A percentile compares a stretch with the other conserved stretches of the same genome.
Conservation (phyloP, 2,888 invertebrate genomes). For the Drosophila cognata region DNA sequence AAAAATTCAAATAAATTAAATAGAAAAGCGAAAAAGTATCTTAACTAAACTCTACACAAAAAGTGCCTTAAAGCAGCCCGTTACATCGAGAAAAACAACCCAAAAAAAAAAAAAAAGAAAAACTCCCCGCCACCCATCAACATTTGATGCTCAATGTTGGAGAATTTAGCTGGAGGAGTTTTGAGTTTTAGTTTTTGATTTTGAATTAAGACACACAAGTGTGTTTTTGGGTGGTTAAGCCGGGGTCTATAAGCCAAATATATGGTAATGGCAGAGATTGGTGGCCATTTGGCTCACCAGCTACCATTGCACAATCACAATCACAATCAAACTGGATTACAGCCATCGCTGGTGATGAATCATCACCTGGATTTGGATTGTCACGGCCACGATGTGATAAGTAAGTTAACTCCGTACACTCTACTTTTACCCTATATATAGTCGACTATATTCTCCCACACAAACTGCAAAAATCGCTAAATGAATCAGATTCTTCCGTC, state of each 20-base stretch:
- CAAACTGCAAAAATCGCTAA: neutral
- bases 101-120: constrained; percentile 10
- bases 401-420: constrained; percentile 67
- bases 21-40: constrained; percentile 29
- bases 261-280: constrained; percentile 89
- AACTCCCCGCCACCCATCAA: constrained; percentile 12
- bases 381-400: constrained; percentile 85
- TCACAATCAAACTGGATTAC: constrained; percentile 87
- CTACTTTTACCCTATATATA: neutral
- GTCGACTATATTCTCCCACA: neutral
- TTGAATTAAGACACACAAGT: constrained; percentile 37
- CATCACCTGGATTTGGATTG: constrained; percentile 86
- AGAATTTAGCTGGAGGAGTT: constrained; percentile 28
- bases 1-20: neutral
- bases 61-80: constrained; percentile 64
- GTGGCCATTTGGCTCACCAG: constrained; percentile 89
- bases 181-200: constrained; percentile 47
- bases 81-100: neutral
- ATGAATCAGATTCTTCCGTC: neutral
- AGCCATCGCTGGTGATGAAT: constrained; percentile 88
- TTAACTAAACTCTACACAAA: constrained; percentile 55
- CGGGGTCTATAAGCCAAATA: constrained; percentile 84
- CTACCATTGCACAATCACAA: constrained; percentile 86
- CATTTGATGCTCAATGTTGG: constrained; percentile 63
- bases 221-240: constrained; percentile 69